Conservation (phyloP, 2,113 vertebrate genomes). For the Tympanuchus pallidicinctus region DNA sequence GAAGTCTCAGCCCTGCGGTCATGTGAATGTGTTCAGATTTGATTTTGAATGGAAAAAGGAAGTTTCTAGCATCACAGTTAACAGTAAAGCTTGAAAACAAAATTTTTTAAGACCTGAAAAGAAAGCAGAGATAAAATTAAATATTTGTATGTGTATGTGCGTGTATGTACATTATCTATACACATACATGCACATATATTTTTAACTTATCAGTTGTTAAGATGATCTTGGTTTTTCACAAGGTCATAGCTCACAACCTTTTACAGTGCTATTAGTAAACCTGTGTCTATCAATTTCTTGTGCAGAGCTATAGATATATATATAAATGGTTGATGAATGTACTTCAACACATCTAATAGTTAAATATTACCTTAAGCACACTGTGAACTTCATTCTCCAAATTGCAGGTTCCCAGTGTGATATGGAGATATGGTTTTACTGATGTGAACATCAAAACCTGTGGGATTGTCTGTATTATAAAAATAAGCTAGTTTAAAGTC, state of each 20-base stretch:
- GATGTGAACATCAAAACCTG: slow-evolving; percentile 28
- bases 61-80: neutral
- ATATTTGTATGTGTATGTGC: neutral
- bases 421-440: slow-evolving; percentile 34
- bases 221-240: neutral
- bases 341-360: neutral
- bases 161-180: neutral
- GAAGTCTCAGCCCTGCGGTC: neutral
- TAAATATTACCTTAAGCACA: slow-evolving; percentile 7
- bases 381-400: neutral
- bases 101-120: neutral
- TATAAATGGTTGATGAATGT: neutral
- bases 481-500: slow-evolving; percentile 66
- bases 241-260: neutral
- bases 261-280: neutral
- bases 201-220: neutral
- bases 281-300: neutral
- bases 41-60: neutral
- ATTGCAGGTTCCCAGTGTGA: slow-evolving; percentile 29
- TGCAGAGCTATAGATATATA: neutral
- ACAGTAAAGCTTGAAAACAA: neutral
- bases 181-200: too few relatives aligned
- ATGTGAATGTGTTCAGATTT: neutral
- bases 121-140: neutral
- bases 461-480: slow-evolving; percentile 33